Conservation (phyloP, 2,797 vertebrate genomes). For the Cossypha polioptera region DNA sequence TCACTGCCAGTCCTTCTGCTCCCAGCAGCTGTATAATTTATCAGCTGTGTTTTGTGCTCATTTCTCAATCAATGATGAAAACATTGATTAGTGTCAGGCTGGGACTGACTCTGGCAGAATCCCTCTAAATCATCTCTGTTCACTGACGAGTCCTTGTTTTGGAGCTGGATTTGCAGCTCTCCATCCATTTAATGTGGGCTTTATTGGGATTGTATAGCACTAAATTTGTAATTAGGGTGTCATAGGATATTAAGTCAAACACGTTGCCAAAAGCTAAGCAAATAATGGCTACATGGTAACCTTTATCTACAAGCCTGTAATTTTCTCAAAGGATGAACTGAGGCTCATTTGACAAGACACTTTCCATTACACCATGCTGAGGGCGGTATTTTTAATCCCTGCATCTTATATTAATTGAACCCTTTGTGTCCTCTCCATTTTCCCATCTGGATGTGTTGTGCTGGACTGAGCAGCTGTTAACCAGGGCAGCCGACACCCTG, state of each 20-base stretch:
- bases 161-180: conserved; percentile 37
- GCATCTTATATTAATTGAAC: not conserved
- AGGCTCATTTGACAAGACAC: conserved; percentile 2
- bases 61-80: conserved; percentile 61
- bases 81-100: conserved; percentile 64
- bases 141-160: conserved; percentile 20
- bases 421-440: not conserved
- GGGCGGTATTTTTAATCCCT: not conserved
- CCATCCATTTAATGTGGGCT: conserved; percentile 22
- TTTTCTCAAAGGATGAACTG: not conserved
- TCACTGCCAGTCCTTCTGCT: conserved; percentile 17
- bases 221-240: conserved; percentile 63
- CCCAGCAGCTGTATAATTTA: conserved; percentile 47
- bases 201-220: conserved; percentile 3
- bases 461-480: not conserved
- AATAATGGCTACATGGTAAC: conserved; percentile 28
- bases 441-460: not conserved
- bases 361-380: not conserved
- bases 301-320: not conserved
- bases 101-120: not conserved
- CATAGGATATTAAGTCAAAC: conserved; percentile 32
- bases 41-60: conserved; percentile 65
- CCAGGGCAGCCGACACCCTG: rapidly evolving
- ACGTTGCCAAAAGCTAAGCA: conserved; percentile 22
- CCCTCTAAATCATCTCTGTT: conserved; percentile 18